Evolutionary conservation across 2,888 invertebrate species (phyloP), one percentile per base, ranked within the genome.

Genomic region (Poecilobothrus nobilitatus): DNA sequence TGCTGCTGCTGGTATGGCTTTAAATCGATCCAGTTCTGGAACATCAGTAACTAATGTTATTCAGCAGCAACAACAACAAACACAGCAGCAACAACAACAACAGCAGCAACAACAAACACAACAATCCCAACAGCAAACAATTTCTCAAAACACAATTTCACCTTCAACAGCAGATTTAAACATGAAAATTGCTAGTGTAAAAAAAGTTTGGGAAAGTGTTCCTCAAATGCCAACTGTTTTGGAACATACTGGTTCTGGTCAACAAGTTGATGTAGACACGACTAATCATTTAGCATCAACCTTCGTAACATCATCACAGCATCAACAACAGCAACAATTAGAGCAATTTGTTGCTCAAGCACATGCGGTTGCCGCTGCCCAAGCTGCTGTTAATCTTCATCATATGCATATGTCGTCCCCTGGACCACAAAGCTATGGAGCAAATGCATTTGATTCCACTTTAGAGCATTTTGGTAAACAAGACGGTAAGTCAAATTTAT

Each of bases 121-220:
- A 18, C 53, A 53, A n/a, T n/a, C 15, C 6, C 53, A 53, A 53
- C 53, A 53, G 18, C 53, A 53, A 15, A 85, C 85, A 76, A 87
- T 87, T 66, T 86, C 86, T 33, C 88, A 89, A 68, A 91, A 86
- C 75, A 88, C 90, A 12, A 91, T 91, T 74, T 90, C 90, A 15
- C 89, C 90, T 21, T 88, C 91, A 72, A 91, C 94, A 62, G 94
- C 94, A 62, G 96, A 96, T 81, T 87, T 96, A 73, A 94, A 94
- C 83, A 88, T 93, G 83, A 96, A 96, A 84, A 95, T 96, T 75
- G 94, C 94, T 61, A 93, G 94, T 72, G 95, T 95, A 65, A 96
- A 96, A 82, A 79, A 84, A 76, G 91, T 91, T 21, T 93, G 92
- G 92, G 92, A 93, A 77, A 86, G 80, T 72, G 83, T 83, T 2